These are phyloP conservation scores for Theristicus caerulescens DNA, from an alignment of 2,113 vertebrate genomes.

Conservation along the genomic window DNA sequence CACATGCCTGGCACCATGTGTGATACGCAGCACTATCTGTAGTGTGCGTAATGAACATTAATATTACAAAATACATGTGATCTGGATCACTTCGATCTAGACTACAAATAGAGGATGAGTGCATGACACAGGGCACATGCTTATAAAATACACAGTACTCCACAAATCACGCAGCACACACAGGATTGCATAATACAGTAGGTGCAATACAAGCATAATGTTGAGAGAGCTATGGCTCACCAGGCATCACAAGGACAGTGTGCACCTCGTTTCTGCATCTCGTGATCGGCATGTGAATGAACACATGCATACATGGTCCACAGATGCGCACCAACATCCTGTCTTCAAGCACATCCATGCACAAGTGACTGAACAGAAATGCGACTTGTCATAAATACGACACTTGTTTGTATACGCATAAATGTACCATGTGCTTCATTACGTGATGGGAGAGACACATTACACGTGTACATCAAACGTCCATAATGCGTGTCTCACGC, in stretches of 20 bases:
- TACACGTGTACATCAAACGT: neutral
- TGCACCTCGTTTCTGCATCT: neutral
- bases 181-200: fast-evolving
- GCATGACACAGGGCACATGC: fast-evolving
- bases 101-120: neutral
- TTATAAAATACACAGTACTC: neutral
- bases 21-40: too few species aligned
- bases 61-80: neutral
- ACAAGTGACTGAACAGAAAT: neutral
- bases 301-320: fast-evolving
- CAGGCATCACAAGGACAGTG: fast-evolving
- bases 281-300: fast-evolving
- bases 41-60: neutral
- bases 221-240: fast-evolving
- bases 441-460: neutral
- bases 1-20: neutral
- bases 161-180: fast-evolving
- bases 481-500: neutral
- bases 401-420: neutral
- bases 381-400: neutral
- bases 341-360: neutral
- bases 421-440: neutral
- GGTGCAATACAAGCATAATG: fast-evolving
- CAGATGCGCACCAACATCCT: neutral
- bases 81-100: neutral